These are phyloP conservation scores for Micoletzkya japonica DNA, from an alignment of 2,888 invertebrate species.

Conservation along the genomic window DNA sequence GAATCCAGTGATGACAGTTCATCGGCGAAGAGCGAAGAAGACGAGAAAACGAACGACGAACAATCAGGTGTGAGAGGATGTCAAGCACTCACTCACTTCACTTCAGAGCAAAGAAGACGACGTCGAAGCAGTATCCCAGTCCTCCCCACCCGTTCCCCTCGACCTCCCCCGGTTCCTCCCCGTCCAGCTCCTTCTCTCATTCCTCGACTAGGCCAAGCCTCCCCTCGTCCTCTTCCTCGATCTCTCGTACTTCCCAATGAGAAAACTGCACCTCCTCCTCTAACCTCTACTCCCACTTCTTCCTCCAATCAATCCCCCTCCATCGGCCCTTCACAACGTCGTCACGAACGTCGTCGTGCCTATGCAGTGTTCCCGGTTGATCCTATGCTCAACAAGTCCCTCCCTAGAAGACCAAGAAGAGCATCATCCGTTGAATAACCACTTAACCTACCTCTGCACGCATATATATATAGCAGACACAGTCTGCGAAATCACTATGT, in stretches of 20 bases:
- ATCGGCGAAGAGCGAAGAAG: not conserved
- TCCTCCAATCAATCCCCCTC: not conserved
- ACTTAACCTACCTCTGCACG: not conserved
- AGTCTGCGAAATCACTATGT: too few relatives aligned
- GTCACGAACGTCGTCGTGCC: slow-evolving; percentile 42
- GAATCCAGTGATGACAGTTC: not conserved
- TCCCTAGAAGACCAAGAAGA: slow-evolving; percentile 42
- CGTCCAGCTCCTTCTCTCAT: slow-evolving; percentile 12
- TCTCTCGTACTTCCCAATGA: too few relatives aligned
- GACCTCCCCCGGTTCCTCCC: slow-evolving; percentile 7
- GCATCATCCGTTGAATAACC: slow-evolving; percentile 3
- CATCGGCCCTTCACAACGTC: slow-evolving; percentile 12
- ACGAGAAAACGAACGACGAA: not conserved
- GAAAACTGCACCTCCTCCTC: too few relatives aligned
- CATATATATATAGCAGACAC: too few relatives aligned
- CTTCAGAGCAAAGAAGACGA: too few relatives aligned
- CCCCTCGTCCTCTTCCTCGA: not conserved
- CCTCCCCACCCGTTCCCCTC: not conserved
- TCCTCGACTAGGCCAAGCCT: slow-evolving; percentile 11
- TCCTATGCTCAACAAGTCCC: slow-evolving; percentile 51
- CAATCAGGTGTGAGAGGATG: too few relatives aligned
- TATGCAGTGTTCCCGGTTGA: slow-evolving; percentile 55
- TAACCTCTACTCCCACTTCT: not conserved
- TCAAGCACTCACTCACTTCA: too few relatives aligned
- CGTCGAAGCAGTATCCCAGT: slow-evolving; percentile 7